phyloP scores from a whole-genome alignment of 1,140 invertebrate genomes.

The Zeugodacus cucurbitae region DNA sequence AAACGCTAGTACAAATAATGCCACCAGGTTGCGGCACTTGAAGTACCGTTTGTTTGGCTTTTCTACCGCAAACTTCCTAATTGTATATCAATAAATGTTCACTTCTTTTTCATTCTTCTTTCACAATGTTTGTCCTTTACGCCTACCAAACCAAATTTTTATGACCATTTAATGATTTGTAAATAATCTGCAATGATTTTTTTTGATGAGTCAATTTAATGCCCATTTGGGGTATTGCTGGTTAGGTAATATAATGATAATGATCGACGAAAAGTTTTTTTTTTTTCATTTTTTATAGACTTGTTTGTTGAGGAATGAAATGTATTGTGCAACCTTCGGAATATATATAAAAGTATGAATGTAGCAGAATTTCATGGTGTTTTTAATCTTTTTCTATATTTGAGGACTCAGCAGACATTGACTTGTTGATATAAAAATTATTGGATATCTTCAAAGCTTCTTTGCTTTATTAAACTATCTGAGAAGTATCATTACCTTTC shows the following conservation, averaged over 20 bases:
- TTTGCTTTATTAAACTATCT: too few species aligned
- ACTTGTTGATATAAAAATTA: too few species aligned
- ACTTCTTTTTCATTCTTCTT: neutral
- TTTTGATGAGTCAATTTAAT: neutral
- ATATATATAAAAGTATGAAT: too few species aligned
- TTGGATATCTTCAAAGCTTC: too few species aligned
- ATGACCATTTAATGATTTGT: slow-evolving; percentile 37
- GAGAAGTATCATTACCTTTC: too few species aligned
- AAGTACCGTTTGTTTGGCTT: neutral
- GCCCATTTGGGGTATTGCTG: neutral
- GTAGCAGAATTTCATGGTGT: too few species aligned
- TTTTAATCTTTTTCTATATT: too few species aligned
- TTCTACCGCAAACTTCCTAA: neutral
- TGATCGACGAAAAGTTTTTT: too few species aligned
- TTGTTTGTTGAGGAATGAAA: too few species aligned
- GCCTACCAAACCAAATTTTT: neutral
- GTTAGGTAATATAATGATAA: neutral
- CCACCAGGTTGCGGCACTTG: neutral
- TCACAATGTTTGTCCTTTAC: neutral
- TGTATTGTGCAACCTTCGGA: too few species aligned
- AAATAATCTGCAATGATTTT: neutral
- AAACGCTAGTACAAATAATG: neutral
- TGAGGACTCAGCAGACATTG: too few species aligned
- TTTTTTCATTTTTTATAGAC: too few species aligned
- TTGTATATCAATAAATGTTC: slow-evolving; percentile 36